Percentiles rank a stretch among this genome's conserved stretches.
phyloP scores from a whole-genome alignment of 2,113 vertebrate genomes.

The Tenrec ecaudatus region DNA sequence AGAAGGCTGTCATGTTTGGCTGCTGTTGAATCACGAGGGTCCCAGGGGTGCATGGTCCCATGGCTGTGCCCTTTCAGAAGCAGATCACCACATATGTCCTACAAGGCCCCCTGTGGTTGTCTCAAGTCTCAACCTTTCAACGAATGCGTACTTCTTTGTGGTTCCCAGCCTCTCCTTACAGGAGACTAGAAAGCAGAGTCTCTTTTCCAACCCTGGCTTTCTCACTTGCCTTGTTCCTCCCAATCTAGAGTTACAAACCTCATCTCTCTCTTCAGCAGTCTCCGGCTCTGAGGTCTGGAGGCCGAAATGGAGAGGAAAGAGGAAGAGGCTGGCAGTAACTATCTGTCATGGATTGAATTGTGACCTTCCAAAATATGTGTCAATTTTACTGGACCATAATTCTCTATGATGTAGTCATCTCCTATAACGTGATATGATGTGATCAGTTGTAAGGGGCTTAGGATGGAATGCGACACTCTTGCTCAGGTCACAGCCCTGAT shows the following conservation, averaged over 20 bases:
- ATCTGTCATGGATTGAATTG: neutral
- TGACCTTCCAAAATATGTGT: neutral
- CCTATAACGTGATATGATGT: too few relatives aligned
- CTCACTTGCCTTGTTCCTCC: neutral
- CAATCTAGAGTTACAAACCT: neutral
- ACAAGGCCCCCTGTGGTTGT: too few relatives aligned
- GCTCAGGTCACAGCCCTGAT: neutral
- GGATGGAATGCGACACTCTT: neutral
- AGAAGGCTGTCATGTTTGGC: too few relatives aligned
- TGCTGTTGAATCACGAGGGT: too few relatives aligned
- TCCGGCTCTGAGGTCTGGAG: neutral
- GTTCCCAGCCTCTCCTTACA: too few relatives aligned
- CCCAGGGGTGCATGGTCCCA: too few relatives aligned
- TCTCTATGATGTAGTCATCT: too few relatives aligned
- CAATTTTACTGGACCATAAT: neutral
- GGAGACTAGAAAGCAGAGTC: neutral
- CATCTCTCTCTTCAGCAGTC: neutral
- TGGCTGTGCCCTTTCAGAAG: too few relatives aligned
- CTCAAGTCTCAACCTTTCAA: too few relatives aligned
- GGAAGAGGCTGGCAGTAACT: neutral
- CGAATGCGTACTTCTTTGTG: too few relatives aligned
- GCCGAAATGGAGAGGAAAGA: neutral
- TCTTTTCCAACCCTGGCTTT: neutral
- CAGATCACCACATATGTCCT: too few relatives aligned
- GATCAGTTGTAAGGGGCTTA: too few relatives aligned